These are phyloP conservation scores for Kryptopterus vitreolus DNA, from an alignment of 2,797 vertebrate genomes.

Conservation along the genomic window DNA sequence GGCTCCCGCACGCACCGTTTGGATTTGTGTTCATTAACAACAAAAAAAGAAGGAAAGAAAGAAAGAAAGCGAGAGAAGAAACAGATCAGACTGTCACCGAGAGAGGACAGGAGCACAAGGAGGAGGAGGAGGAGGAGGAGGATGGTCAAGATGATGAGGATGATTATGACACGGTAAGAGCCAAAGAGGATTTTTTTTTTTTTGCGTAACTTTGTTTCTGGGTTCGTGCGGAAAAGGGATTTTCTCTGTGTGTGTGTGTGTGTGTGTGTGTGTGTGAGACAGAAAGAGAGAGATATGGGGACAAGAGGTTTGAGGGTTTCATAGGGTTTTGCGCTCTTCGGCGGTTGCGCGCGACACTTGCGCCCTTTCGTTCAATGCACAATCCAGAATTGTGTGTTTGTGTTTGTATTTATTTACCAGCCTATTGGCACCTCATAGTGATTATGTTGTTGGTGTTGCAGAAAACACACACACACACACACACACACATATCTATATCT, in stretches of 20 bases:
- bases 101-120: background rate
- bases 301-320: background rate
- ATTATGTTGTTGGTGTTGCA: background rate
- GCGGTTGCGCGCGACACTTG: background rate
- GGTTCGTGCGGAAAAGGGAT: background rate
- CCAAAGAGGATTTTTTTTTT: background rate
- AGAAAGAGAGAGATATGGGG: background rate
- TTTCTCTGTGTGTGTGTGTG: background rate
- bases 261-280: background rate
- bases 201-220: background rate
- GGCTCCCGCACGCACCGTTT: background rate
- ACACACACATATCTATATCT: too few species aligned
- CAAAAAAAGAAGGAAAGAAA: background rate
- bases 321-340: background rate
- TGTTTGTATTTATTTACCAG: background rate
- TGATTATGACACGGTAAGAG: constrained; percentile 20
- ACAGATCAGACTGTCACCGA: background rate
- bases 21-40: constrained; percentile 12
- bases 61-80: too few species aligned
- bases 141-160: background rate
- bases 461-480: too few species aligned
- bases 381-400: background rate
- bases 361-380: background rate
- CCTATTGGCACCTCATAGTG: background rate
- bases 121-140: background rate